Conservation (phyloP, 2,888 invertebrate species). For the Xanthia icteritia region DNA sequence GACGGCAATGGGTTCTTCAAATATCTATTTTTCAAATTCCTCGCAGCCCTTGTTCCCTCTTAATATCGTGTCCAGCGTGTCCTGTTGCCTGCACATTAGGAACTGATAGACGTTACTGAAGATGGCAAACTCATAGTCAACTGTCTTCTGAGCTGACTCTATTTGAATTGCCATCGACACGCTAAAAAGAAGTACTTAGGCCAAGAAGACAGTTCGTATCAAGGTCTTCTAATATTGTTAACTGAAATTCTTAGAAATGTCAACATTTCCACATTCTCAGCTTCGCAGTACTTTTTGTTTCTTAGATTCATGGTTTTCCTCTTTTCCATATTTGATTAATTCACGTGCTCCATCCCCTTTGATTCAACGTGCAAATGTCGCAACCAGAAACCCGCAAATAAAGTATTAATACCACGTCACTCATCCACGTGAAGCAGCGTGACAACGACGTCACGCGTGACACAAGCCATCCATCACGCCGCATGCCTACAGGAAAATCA, state of each 20-base stretch:
- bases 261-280: not conserved
- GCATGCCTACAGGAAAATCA: slow-evolving; percentile 80
- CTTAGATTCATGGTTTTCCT: slow-evolving; percentile 11
- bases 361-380: slow-evolving; percentile 57
- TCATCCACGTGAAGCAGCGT: slow-evolving; percentile 80
- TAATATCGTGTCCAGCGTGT: no score
- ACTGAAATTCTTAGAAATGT: not conserved
- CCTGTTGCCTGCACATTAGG: no score
- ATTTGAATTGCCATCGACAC: no score
- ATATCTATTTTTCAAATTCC: no score
- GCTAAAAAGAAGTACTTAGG: no score
- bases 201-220: not conserved
- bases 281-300: not conserved
- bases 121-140: no score
- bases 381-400: slow-evolving; percentile 67
- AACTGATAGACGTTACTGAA: no score
- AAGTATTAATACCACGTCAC: slow-evolving; percentile 81
- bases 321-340: slow-evolving; percentile 50
- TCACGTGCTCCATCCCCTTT: slow-evolving; percentile 38
- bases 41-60: no score
- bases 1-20: no score
- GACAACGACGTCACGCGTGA: slow-evolving; percentile 85
- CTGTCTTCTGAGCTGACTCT: no score
- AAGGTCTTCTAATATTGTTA: no score
- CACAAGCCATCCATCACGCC: slow-evolving; percentile 85